Evolutionary conservation across 2,113 vertebrate genomes (phyloP), one percentile per base, ranked within the genome.

Genomic region (Dissostichus mawsoni): DNA sequence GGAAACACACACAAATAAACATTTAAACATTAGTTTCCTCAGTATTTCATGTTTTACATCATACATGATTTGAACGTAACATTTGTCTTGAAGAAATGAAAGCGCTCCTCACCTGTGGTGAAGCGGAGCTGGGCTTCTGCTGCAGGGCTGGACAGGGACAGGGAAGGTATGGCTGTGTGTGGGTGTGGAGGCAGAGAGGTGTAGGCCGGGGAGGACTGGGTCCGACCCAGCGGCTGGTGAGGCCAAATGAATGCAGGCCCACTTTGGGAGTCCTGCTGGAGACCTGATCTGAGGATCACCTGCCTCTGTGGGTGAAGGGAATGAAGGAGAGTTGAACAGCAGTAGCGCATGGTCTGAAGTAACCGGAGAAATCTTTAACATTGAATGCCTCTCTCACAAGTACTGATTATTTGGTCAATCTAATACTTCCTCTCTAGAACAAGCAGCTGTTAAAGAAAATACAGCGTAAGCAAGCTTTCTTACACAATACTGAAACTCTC

Each of bases 141-240:
- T 79, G 92, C 89, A 3, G 95, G 82, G 81, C 94, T 94, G 59
- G 86, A 92, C 6, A 3, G 91, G 33, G 81, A 95, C 94, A 82
- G 25, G 41, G 86, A 87, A 0, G 96, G 93, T 18, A 96, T 84
- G 29, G 95, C 92, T 23, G 67, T 13, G 16, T 88, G 94, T 48
- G 93, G 61, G 94, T 89, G 18, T 94, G 90, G 48, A 95, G 95
- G 65, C 88, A 79, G n/a, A 13, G 95, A 95, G 17, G 97, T 96
- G 14, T 96, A 95, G 7, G 98, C 96, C 0, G 98, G 98, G 11
- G 97, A 97, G 0, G 98, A 99, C 79, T 96, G 96, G 0, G 97
- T 94, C 66, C 98, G 93, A 63, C 95, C 94, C 33, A 99, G 93
- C 2, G 96, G 96, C 2, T 96, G 96, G 86, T 98, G 98, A 62